phyloP scores from a whole-genome alignment of 2,113 vertebrate species.

The Hirundichthys speculiger region DNA sequence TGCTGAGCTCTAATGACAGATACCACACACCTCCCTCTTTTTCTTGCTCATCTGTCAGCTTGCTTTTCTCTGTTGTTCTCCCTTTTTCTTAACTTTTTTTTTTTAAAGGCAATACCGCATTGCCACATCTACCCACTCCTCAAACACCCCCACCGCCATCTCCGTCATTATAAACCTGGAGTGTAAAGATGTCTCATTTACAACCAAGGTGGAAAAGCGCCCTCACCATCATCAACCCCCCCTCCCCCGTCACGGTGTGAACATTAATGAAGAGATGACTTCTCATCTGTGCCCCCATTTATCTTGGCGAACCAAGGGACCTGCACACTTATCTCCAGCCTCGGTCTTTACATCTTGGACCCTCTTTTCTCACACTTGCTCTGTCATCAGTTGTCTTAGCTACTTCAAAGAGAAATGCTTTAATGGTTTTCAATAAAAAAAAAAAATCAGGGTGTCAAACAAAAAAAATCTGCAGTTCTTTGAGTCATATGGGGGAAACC shows the following conservation, averaged over 20 bases:
- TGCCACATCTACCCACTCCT: conserved; percentile 17
- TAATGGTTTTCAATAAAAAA: conserved; percentile 27
- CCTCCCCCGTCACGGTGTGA: conserved; percentile 73
- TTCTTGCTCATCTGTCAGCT: conserved; percentile 55
- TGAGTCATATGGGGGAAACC: neutral
- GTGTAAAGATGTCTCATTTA: conserved; percentile 74
- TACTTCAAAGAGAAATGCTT: conserved; percentile 14
- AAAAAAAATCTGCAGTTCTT: conserved; percentile 39
- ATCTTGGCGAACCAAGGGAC: conserved; percentile 66
- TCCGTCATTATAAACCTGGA: conserved; percentile 47
- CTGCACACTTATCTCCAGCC: conserved; percentile 45
- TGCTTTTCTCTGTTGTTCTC: conserved; percentile 36
- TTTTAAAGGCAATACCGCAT: conserved; percentile 29
- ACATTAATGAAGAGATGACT: conserved; percentile 81
- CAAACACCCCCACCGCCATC: conserved; percentile 12
- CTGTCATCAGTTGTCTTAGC: conserved; percentile 24
- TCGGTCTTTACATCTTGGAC: conserved; percentile 30
- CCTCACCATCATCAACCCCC: conserved; percentile 44
- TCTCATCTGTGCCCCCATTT: conserved; percentile 76
- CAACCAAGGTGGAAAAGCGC: conserved; percentile 63
- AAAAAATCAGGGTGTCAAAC: conserved; percentile 33
- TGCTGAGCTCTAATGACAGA: conserved; percentile 64
- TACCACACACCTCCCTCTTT: conserved; percentile 39
- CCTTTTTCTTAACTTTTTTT: conserved; percentile 21
- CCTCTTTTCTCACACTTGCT: conserved; percentile 26